These are phyloP conservation scores for Pachymerium ferrugineum DNA, from an alignment of 2,888 invertebrate genomes.

Conservation along the genomic window DNA sequence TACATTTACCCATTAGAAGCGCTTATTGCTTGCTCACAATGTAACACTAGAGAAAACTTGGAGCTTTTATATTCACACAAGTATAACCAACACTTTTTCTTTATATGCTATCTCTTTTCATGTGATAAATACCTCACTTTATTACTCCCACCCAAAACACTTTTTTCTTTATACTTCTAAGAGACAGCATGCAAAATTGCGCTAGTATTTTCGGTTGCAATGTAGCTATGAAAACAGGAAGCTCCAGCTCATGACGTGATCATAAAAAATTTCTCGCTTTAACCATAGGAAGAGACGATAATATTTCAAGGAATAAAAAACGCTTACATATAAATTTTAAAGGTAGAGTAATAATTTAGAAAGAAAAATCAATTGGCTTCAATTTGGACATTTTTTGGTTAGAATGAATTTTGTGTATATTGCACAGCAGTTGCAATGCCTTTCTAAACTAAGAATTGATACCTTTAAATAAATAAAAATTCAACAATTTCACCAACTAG, in stretches of 20 bases:
- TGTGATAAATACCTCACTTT: slow-evolving; percentile 14
- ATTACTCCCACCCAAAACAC: not conserved
- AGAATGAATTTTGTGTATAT: too few relatives aligned
- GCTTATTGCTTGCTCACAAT: too few relatives aligned
- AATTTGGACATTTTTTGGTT: too few relatives aligned
- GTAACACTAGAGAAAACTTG: not conserved
- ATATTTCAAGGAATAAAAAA: not conserved
- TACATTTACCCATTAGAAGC: not conserved
- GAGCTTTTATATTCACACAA: not conserved
- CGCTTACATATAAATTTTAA: not conserved
- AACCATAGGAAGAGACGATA: not conserved
- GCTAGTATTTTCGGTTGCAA: slow-evolving; percentile 16
- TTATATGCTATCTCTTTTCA: not conserved
- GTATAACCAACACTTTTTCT: not conserved
- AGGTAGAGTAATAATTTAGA: not conserved
- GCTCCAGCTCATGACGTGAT: not conserved
- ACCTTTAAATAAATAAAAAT: too few relatives aligned
- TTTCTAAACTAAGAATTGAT: too few relatives aligned
- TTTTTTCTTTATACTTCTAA: not conserved
- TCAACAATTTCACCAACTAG: too few relatives aligned
- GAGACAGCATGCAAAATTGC: not conserved
- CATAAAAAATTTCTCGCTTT: slow-evolving; percentile 1
- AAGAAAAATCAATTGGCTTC: too few relatives aligned
- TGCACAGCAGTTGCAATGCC: too few relatives aligned
- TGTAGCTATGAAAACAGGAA: slow-evolving; percentile 16